Percentiles rank a stretch among this genome's conserved stretches.
Conservation (phyloP, 92 coral and sea anemone genomes). For the Porites cylindrica region DNA sequence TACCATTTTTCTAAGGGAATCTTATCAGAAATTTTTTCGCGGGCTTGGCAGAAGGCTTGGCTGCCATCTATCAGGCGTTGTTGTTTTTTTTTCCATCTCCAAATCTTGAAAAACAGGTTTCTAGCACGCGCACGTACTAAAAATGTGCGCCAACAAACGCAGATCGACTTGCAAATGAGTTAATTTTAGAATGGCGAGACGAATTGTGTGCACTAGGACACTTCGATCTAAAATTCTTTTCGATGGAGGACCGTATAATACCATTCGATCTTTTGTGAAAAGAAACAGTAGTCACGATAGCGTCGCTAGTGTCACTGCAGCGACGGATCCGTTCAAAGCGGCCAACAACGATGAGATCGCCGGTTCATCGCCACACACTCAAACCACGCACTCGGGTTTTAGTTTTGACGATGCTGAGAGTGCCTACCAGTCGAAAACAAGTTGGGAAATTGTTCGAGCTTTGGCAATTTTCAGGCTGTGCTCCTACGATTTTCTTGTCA, state of each 20-base stretch:
- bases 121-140: not conserved
- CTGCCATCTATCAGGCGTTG: too few relatives aligned
- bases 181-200: conserved; percentile 24
- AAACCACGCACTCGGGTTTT: conserved; percentile 14
- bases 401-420: conserved; percentile 79
- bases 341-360: not conserved
- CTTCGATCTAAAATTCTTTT: conserved; percentile 26
- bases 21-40: too few relatives aligned
- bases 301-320: conserved; percentile 19
- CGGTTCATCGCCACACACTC: not conserved
- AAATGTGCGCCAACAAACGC: conserved; percentile 21
- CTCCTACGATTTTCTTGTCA: conserved; percentile 88
- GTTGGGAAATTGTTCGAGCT: conserved; percentile 91
- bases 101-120: conserved; percentile 17
- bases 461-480: conserved; percentile 88
- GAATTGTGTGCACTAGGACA: not conserved
- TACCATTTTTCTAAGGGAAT: too few relatives aligned
- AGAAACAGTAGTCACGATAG: conserved; percentile 22
- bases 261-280: conserved; percentile 3
- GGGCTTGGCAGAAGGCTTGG: not conserved
- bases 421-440: conserved; percentile 91
- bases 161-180: not conserved
- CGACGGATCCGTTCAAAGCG: conserved; percentile 1
- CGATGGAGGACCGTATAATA: not conserved
- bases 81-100: too few relatives aligned